These are phyloP conservation scores for Sinocyclocheilus anophthalmus DNA, from an alignment of 2,113 vertebrate species.

Conservation along the genomic window DNA sequence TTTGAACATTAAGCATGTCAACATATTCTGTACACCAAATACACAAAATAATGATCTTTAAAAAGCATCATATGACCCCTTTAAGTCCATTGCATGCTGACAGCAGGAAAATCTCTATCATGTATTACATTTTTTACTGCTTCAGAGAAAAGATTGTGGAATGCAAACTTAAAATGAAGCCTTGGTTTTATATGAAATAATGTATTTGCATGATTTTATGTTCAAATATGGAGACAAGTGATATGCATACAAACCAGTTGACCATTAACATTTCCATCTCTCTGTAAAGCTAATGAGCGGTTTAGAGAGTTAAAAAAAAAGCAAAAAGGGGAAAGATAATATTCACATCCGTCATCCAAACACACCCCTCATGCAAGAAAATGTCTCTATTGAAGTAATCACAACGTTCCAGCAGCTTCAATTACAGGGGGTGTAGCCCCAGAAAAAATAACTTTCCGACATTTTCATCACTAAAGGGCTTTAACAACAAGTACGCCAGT, in stretches of 20 bases:
- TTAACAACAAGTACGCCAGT: background rate
- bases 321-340: constrained; percentile 13
- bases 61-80: no score
- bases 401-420: constrained; percentile 19
- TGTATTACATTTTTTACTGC: background rate
- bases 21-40: no score
- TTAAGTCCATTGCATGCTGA: background rate
- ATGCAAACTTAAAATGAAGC: background rate
- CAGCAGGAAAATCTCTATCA: background rate
- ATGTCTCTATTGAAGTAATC: constrained; percentile 36
- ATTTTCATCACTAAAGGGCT: constrained; percentile 33
- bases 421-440: constrained; percentile 8
- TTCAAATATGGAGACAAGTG: background rate
- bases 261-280: background rate
- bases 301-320: constrained; percentile 4
- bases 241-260: background rate
- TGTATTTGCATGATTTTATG: background rate
- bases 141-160: background rate
- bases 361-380: constrained; percentile 1
- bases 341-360: constrained; percentile 11
- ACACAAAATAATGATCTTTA: no score
- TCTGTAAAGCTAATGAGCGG: background rate
- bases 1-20: no score
- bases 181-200: background rate
- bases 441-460: constrained; percentile 25